Base-by-base conservation (phyloP, 2,888 invertebrate species). In the Trichacis sp. region DNA sequence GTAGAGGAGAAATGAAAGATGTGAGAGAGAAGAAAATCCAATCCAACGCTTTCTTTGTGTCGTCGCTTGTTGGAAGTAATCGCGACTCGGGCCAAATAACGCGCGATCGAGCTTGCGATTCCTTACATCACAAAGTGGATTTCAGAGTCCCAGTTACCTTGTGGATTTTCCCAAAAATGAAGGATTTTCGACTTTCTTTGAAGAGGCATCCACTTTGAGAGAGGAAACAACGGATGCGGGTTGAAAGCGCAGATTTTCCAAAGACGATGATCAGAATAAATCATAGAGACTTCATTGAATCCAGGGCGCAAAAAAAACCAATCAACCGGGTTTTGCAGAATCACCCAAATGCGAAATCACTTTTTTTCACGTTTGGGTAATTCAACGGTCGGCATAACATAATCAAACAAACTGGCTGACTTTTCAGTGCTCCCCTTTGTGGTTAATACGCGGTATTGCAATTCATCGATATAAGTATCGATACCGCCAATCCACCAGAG, bases 181-280 rank as follows among this genome's bases (percentile, higher is more conserved):
- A 69, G 70, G 69, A 73, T 76, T 75, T 73, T 74, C 61, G 59
- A 61, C 66, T 43, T 66, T 72, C 73, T 76, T 77, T 75, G 75
- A 71, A 71, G 60, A 64, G 55, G 61, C 64, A 57, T 45, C 56
- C 49, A 54, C 67, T 72, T 70, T 71, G 66, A 57, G 58, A 64
- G 67, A 64, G 63, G 52, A 53, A 48, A 48, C 48, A 48, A 48
- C 48, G 15, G 11, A 30, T 48, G 30, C 15, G 14, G 15, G 30
- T n/a, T 48, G 15, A 33, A 57, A 64, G 57, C 54, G 15, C 30
- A 17, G 33, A 48, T 48, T 33, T 30, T 15, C 48, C 17, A 48
- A 48, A 29, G 8, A 48, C 17, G 30, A 30, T 17, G 1, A 30
- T 30, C 48, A 43, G 43, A 19, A 18, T 14, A 19, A 43, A 43